Evolutionary conservation across 2,113 vertebrate species (phyloP).

Genomic region (Apodemus sylvaticus): DNA sequence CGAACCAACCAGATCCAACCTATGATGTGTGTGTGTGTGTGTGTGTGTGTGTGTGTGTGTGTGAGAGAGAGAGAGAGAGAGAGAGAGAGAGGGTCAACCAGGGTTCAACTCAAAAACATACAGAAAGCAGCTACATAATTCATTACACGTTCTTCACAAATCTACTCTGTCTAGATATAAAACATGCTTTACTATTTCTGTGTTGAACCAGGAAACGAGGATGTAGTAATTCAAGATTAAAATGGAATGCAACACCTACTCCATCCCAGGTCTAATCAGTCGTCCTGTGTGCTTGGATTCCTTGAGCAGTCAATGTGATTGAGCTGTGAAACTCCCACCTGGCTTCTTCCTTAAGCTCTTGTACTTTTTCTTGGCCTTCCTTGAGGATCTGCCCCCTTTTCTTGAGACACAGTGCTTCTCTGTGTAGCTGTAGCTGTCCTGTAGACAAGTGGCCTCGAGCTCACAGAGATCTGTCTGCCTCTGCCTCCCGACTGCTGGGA

Average conservation of each 20-base stretch:
- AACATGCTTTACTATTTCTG: not conserved
- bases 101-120: not conserved
- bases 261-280: not conserved
- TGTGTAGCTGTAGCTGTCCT: not conserved
- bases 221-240: not conserved
- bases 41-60: not conserved
- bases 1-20: not conserved
- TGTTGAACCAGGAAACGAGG: not conserved
- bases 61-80: too few relatives aligned
- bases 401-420: too few relatives aligned
- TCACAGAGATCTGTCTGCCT: not conserved
- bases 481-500: not conserved
- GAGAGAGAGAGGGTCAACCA: not conserved
- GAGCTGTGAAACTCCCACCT: not conserved
- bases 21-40: not conserved
- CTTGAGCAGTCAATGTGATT: not conserved
- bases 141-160: not conserved
- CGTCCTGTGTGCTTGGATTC: not conserved
- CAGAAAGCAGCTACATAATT: not conserved
- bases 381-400: not conserved
- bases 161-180: not conserved
- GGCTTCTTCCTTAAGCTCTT: not conserved
- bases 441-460: too few relatives aligned
- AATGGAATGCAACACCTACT: not conserved
- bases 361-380: not conserved